phyloP scores from a whole-genome alignment of 2,113 vertebrate genomes.

The Aleadryas rufinucha region DNA sequence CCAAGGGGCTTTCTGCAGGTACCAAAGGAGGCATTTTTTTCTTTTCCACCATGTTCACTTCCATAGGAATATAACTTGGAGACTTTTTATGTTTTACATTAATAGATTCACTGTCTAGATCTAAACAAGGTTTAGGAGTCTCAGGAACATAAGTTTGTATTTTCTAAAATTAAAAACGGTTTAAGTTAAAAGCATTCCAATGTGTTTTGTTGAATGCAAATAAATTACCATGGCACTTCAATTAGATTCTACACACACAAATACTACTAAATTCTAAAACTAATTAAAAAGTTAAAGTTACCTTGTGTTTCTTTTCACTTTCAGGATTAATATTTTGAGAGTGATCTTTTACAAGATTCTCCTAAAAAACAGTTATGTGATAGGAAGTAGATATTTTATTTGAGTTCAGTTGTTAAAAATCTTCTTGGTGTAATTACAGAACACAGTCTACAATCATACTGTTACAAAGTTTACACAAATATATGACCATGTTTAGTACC shows the following conservation, averaged over 20 bases:
- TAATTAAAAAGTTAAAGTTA: constrained; percentile 9
- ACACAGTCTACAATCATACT: background rate
- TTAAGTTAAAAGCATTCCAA: background rate
- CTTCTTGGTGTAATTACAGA: background rate
- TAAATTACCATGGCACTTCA: background rate
- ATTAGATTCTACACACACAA: background rate
- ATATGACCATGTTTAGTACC: background rate
- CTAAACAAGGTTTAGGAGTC: constrained; percentile 21
- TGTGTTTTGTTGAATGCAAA: background rate
- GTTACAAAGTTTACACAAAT: background rate
- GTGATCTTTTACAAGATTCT: constrained; percentile 59
- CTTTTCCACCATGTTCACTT: constrained; percentile 34
- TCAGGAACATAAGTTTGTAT: constrained; percentile 26
- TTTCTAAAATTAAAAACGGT: constrained; percentile 54
- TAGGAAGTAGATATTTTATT: background rate
- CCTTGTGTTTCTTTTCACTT: constrained; percentile 68
- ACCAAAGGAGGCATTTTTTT: background rate
- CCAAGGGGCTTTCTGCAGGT: constrained; percentile 11
- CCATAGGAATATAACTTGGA: background rate
- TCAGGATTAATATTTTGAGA: constrained; percentile 4
- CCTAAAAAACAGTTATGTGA: constrained; percentile 52
- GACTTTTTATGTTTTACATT: constrained; percentile 10
- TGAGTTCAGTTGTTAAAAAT: background rate
- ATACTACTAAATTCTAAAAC: background rate
- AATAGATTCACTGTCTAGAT: constrained; percentile 32